These are phyloP conservation scores for Pegoplata infirma DNA, from an alignment of 2,888 invertebrate species.

Conservation along the genomic window DNA sequence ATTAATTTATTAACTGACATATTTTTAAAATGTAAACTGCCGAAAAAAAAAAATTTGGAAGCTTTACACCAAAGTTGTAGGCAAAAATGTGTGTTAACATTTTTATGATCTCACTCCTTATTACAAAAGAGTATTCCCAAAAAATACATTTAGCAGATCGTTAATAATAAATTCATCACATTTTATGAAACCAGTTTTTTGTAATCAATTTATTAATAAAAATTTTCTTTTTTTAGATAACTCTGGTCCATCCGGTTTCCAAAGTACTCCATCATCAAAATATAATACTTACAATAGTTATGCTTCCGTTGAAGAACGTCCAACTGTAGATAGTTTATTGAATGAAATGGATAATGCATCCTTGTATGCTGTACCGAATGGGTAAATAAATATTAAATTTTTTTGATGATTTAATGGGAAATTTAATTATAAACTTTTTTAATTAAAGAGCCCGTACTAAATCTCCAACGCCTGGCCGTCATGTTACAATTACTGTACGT, in stretches of 20 bases:
- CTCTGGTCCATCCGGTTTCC: constrained; percentile 72
- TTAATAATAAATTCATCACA: too few species aligned
- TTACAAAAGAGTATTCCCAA: too few species aligned
- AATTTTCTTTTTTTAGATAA: constrained; percentile 66
- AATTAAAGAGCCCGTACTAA: constrained; percentile 66
- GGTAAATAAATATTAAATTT: constrained; percentile 79
- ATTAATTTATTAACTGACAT: too few species aligned
- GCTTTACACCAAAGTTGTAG: too few species aligned
- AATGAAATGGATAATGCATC: constrained; percentile 85
- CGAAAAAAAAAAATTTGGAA: too few species aligned
- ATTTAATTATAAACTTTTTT: constrained; percentile 8
- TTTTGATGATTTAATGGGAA: not conserved
- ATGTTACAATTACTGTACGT: constrained; percentile 81
- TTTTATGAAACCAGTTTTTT: too few species aligned
- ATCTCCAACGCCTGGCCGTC: constrained; percentile 77
- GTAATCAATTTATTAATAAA: not conserved
- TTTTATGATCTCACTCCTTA: too few species aligned
- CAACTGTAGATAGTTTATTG: constrained; percentile 92
- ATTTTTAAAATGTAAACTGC: too few species aligned
- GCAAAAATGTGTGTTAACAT: too few species aligned
- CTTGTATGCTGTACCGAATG: constrained; percentile 84
- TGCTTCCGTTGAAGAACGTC: constrained; percentile 80
- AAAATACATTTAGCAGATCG: too few species aligned
- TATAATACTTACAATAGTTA: constrained; percentile 73
- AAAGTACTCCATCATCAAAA: constrained; percentile 75